Evolutionary conservation across 2,888 invertebrate species (phyloP).

Genomic region (Drosophila pseudotakahashii): DNA sequence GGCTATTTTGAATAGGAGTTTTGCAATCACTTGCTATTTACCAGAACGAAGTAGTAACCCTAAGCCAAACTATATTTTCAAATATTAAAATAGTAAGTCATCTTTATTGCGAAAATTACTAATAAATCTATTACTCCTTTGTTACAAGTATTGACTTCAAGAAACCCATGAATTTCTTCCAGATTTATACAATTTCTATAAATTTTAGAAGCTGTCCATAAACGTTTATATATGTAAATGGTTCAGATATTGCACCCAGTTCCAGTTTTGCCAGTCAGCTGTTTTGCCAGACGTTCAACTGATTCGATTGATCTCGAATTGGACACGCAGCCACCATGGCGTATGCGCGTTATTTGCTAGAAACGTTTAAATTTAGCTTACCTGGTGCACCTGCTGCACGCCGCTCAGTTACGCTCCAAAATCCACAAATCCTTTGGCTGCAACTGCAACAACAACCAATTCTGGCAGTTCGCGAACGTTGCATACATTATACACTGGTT

Average conservation of each 20-base stretch:
- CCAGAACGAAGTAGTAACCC: too few species aligned
- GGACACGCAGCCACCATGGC: conserved; percentile 62
- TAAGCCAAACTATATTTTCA: too few species aligned
- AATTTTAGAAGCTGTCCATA: conserved; percentile 3
- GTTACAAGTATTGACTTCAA: background rate
- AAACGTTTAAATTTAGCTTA: conserved; percentile 4
- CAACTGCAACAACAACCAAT: conserved; percentile 81
- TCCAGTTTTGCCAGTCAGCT: conserved; percentile 40
- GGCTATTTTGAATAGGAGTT: too few species aligned
- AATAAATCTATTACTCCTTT: too few species aligned
- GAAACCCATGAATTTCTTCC: conserved; percentile 3
- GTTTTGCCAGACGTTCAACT: conserved; percentile 21
- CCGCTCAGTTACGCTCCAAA: conserved; percentile 59
- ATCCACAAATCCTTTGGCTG: conserved; percentile 82
- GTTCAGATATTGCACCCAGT: conserved; percentile 11
- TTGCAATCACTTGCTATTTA: too few species aligned
- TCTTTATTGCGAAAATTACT: too few species aligned
- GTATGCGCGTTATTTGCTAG: conserved; percentile 57
- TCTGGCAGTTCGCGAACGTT: conserved; percentile 71
- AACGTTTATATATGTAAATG: background rate
- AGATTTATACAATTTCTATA: conserved; percentile 1
- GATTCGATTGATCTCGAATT: conserved; percentile 49
- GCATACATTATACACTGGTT: conserved; percentile 71
- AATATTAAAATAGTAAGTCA: too few species aligned
- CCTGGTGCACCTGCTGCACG: conserved; percentile 58